Evolutionary conservation across 2,888 invertebrate genomes (phyloP), one percentile per base, ranked within the genome.

Genomic region (Catotricha subobsoleta): DNA sequence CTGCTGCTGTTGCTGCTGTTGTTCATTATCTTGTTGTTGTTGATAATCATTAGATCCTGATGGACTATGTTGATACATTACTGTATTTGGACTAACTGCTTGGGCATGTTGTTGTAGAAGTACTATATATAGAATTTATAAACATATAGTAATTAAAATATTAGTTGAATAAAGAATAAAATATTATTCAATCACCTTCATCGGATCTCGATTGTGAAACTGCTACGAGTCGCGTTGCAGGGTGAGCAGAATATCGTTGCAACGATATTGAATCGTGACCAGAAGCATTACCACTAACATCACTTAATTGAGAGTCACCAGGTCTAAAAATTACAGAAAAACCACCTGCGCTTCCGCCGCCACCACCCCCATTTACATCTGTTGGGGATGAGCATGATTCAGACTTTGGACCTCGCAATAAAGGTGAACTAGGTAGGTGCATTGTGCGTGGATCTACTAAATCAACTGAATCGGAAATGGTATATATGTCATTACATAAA

Each of bases 41-140:
- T 48, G 33, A 9, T 47, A 45, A 33, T 51, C 50, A 8, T 48
- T 44, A 16, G 51, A 46, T 3, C 50, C 52, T 3, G 55, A 52
- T 2, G 61, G 55, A 38, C 52, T 54, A 13, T 59, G 60, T 33
- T 60, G 61, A 46, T 69, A 68, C 64, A 76, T 68, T 55, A 75
- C 53, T 41, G 62, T 56, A 46, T 62, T 62, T 12, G 69, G 68
- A 53, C 69, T 69, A 3, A 60, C 58, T 9, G 67, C 60, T 55
- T 68, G 67, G 33, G 68, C 25, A 25, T 23, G 21, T 3, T 21
- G 21, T 36, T 36, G 36, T 2, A 36, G 8, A 5, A 36, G 8
- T 10, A 36, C 36, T 35, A n/a, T 10, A 25, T 9, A 25, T 25
- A 8, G 7, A 27, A 37, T 34, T 19, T 12, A 25, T 8, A 25